Percentiles rank a stretch among this genome's conserved stretches.
phyloP scores from a whole-genome alignment of 1,140 invertebrate genomes.

The Zeugodacus cucurbitae region DNA sequence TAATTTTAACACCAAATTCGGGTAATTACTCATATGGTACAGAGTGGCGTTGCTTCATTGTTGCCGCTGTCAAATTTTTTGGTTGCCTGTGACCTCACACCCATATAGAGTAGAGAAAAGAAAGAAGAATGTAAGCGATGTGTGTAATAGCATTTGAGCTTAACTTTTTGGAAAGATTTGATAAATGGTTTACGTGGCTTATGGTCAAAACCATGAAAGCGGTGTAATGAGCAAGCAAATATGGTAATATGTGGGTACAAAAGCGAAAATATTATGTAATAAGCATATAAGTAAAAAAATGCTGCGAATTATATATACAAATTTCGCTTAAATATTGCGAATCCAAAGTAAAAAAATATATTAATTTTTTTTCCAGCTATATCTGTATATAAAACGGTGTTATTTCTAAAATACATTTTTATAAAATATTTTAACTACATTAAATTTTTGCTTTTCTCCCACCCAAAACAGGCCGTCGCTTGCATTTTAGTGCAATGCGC shows the following conservation, averaged over 20 bases:
- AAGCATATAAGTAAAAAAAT: too few species aligned
- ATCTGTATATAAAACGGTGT: too few species aligned
- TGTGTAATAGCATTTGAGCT: neutral
- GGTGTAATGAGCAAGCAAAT: neutral
- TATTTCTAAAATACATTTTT: too few species aligned
- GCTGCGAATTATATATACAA: too few species aligned
- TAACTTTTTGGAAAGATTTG: neutral
- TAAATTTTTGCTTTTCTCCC: neutral
- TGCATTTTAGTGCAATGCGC: constrained; percentile 64
- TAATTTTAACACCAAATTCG: neutral
- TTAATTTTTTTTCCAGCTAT: too few species aligned
- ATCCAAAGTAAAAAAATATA: too few species aligned
- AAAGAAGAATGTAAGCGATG: too few species aligned
- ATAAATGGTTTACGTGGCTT: neutral
- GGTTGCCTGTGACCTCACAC: neutral
- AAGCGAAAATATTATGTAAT: too few species aligned
- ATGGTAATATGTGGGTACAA: neutral
- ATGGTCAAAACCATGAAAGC: neutral
- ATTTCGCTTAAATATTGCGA: too few species aligned
- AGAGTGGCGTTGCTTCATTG: neutral
- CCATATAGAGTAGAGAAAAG: too few species aligned
- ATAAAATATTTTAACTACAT: too few species aligned
- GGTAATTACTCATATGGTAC: neutral
- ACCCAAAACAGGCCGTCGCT: constrained; percentile 57
- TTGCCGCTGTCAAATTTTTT: neutral